Evolutionary conservation across 2,888 invertebrate genomes (phyloP).

Genomic region (Platycheirus albimanus): DNA sequence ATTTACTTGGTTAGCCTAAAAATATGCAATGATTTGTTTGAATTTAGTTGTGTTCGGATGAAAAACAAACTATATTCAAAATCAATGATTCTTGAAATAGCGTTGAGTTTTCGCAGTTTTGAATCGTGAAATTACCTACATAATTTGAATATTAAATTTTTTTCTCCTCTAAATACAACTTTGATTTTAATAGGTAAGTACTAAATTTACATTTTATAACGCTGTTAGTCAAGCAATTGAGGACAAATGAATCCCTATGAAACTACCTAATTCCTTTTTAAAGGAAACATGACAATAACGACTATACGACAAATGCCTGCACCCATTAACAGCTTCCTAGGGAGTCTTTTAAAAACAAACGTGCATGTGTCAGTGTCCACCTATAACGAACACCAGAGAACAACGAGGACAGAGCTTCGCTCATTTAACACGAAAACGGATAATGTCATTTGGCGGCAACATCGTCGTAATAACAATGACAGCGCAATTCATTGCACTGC

Average conservation of each 20-base stretch:
- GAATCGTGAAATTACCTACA: too few relatives aligned
- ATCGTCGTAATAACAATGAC: slow-evolving; percentile 61
- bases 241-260: not conserved
- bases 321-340: slow-evolving; percentile 43
- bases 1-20: too few relatives aligned
- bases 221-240: not conserved
- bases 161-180: too few relatives aligned
- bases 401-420: slow-evolving; percentile 4
- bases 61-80: too few relatives aligned
- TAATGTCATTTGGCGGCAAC: slow-evolving; percentile 66
- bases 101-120: too few relatives aligned
- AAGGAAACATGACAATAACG: not conserved
- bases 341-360: slow-evolving; percentile 28
- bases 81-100: too few relatives aligned
- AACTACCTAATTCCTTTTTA: not conserved
- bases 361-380: slow-evolving; percentile 8
- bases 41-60: too few relatives aligned
- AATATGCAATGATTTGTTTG: too few relatives aligned
- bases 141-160: too few relatives aligned
- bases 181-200: too few relatives aligned
- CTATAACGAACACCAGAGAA: not conserved
- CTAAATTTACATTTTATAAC: too few relatives aligned
- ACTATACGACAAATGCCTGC: slow-evolving; percentile 19
- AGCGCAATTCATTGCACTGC: slow-evolving; percentile 50
- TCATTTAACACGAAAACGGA: slow-evolving; percentile 64